Base-by-base conservation (phyloP, 2,797 vertebrate species). In the Sylvilagus floridanus region DNA sequence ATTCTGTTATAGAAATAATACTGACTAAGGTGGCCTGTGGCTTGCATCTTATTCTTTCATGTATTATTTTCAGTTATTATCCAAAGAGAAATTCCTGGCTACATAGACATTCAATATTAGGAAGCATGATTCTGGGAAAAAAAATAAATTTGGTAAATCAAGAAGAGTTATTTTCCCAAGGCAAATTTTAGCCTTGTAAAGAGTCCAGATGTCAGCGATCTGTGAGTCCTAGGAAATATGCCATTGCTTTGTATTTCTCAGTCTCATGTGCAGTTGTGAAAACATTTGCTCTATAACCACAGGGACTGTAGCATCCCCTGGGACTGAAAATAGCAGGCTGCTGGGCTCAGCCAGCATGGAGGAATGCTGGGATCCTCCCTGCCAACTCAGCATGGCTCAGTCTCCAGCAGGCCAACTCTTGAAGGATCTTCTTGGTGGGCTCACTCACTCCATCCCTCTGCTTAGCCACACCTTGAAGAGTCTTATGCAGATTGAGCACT, bases 21-120 rank as follows among this genome's bases (percentile, higher is more conserved):
- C 42, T 47, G 42, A 57, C 54, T 57, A 57, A 57, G 30, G 60
- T n/a, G 65, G 14, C 6, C 4, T 54, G 5, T 71, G 2, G 17
- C 35, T 93, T 30, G 47, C 12, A 63, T 81, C 93, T 90, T 22
- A 28, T 86, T 85, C 13, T 42, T 92, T 94, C 57, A 50, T 75
- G 63, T 77, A 72, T 84, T 75, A 78, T 30, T 73, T 86, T 88
- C 11, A 72, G 63, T 52, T 16, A 30, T 57, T 84, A 16, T 72
- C 54, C 50, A 54, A 66, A 62, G n/a, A 22, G 19, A 92, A 52
- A 88, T 81, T 16, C 11, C 21, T 81, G 30, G 30, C 50, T 30
- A 75, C 78, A 47, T 24, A n/a, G 57, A 73, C 35, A 83, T 73
- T 86, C 84, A 75, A 84, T 88, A 71, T 88, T 76, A 95, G 21